Base-by-base conservation (phyloP, 2,888 invertebrate genomes). In the Sphinx pinastri region DNA sequence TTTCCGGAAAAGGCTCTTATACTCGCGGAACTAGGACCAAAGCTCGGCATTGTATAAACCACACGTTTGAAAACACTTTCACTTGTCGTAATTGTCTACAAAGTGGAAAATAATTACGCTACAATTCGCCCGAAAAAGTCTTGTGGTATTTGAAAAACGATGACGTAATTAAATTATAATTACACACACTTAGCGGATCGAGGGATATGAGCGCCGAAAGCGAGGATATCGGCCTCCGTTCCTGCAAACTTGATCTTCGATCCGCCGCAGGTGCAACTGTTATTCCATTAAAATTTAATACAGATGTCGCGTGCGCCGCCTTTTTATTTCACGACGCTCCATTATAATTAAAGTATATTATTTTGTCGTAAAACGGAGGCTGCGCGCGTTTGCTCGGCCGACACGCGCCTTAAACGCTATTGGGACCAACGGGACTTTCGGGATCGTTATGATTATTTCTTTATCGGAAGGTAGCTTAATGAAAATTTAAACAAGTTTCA, bases 341-440 rank as follows among this genome's bases (percentile, higher is more conserved):
- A 90, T 90, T 92, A 91, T 91, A 92, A 93, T 93, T 92, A 92
- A 92, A 89, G 89, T 89, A 89, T 90, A 92, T 92, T 91, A 93
- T 92, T 92, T 91, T 90, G 89, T 89, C 91, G 90, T 93, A 92
- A 93, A 92, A 88, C 79, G 81, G 87, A 80, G 82, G 81, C 74
- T 75, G 77, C 73, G 82, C 77, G 81, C 81, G 80, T 77, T 79
- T 77, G 81, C 84, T 82, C 79, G 82, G 78, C 80, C 75, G 88
- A 84, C 90, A 90, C 92, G 90, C 87, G 92, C 86, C 88, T 73
- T 77, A 77, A 76, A 76, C 78, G 77, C 79, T 80, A 83, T 81
- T 77, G 77, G 73, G 79, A 72, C 71, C 79, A 91, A 90, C 92
- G 90, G 92, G 81, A 90, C 83, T 84, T 83, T 79, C 72, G 78